Conservation (phyloP, 2,888 invertebrate genomes). For the Pristionchus fissidentatus region DNA sequence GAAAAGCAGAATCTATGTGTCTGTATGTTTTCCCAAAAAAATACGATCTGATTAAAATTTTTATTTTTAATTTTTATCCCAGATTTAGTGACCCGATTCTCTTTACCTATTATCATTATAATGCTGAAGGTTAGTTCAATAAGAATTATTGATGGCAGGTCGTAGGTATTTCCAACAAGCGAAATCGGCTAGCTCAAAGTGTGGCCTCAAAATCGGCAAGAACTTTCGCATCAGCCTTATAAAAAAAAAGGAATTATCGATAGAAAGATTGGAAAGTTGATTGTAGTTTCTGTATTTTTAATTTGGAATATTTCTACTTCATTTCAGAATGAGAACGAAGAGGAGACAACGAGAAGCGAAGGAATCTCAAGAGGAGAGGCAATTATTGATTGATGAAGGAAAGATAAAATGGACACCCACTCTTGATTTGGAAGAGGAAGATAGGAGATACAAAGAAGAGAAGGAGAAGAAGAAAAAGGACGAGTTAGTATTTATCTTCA, state of each 20-base stretch:
- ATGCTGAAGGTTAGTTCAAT: too few relatives aligned
- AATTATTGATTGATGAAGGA: slow-evolving; percentile 61
- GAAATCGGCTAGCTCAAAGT: too few relatives aligned
- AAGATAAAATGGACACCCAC: slow-evolving; percentile 76
- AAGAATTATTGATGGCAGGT: too few relatives aligned
- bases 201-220: too few relatives aligned
- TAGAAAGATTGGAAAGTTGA: not conserved
- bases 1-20: too few relatives aligned
- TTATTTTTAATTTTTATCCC: not conserved
- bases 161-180: too few relatives aligned
- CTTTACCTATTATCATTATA: too few relatives aligned
- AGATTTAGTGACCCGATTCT: too few relatives aligned
- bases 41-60: too few relatives aligned
- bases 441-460: slow-evolving; percentile 76
- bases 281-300: not conserved
- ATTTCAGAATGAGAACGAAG: not conserved
- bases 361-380: not conserved
- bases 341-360: not conserved
- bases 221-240: too few relatives aligned
- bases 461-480: slow-evolving; percentile 35
- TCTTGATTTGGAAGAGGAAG: slow-evolving; percentile 83
- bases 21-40: too few relatives aligned
- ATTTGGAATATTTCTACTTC: too few relatives aligned
- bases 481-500: not conserved
- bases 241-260: not conserved